Base-by-base conservation (phyloP, 2,888 invertebrate species). In the Rhimphoctona megacephalus region DNA sequence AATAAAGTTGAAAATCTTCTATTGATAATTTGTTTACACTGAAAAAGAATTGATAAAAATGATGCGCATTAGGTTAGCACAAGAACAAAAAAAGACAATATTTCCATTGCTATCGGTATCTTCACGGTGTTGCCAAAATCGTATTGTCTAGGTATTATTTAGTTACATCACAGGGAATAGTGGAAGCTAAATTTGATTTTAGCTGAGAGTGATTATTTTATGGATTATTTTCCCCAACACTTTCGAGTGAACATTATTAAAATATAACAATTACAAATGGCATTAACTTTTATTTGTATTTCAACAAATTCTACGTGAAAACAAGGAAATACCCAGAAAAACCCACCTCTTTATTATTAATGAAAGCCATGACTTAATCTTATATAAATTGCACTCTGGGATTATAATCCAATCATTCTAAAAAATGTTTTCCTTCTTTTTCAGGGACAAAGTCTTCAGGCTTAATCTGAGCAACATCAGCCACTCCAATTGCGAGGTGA, bases 391-490 rank as follows among this genome's bases (percentile, higher is more conserved):
- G n/a, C n/a, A 39, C 14, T 22, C 43, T 25, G 39, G 5, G 17
- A 61, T 73, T 80, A 6, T 5, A 73, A 86, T 83, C 80, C 73
- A 66, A 83, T 66, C 61, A 43, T 57, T 17, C 74, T 69, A 69
- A 81, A 43, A 78, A 69, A 78, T 69, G 54, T 86, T 93, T 83
- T 52, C 92, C 94, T 94, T 94, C 93, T 94, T 91, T 97, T 96
- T 70, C 96, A 97, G 97, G 97, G 97, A 97, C 94, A 97, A 97
- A 92, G 96, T 97, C 90, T 97, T 96, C 95, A 95, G 97, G 93
- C 96, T 98, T 92, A 97, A 97, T 94, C 96, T 98, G 95, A 97
- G 97, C 95, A 98, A 98, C 95, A 97, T 98, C 94, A 97, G 97
- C 94, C 96, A 97, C 93, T 97, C 97, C 89, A 97, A 96, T 94